These are phyloP conservation scores for Drosophila azteca DNA, from an alignment of 1,140 invertebrate species.

Conservation along the genomic window DNA sequence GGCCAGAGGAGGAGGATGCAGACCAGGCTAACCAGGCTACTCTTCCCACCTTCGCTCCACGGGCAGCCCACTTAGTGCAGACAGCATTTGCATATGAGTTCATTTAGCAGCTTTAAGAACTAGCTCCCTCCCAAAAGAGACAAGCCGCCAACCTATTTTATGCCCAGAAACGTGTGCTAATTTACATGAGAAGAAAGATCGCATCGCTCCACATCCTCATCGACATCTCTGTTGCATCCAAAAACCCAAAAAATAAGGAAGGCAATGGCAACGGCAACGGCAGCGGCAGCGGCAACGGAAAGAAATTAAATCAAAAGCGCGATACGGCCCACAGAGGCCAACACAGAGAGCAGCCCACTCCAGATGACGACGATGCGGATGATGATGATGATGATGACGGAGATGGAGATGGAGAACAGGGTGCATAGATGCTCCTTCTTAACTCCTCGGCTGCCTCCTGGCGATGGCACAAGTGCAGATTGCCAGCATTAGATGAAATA, in stretches of 20 bases:
- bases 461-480: constrained; percentile 82
- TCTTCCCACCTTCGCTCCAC: constrained; percentile 42
- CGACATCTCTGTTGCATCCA: constrained; percentile 71
- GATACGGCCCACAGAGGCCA: constrained; percentile 60
- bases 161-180: constrained; percentile 78
- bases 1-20: background rate
- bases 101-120: constrained; percentile 78
- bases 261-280: constrained; percentile 22
- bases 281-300: constrained; percentile 25
- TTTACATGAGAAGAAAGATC: constrained; percentile 75
- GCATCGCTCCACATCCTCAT: constrained; percentile 63
- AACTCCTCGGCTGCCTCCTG: constrained; percentile 22
- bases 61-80: constrained; percentile 69
- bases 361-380: constrained; percentile 64
- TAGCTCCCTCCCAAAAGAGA: constrained; percentile 39
- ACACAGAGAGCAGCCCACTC: constrained; percentile 47
- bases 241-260: constrained; percentile 40
- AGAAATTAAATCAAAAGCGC: constrained; percentile 78
- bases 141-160: constrained; percentile 48
- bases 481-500: constrained; percentile 83
- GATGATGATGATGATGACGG: constrained; percentile 55
- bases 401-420: constrained; percentile 33
- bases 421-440: constrained; percentile 25
- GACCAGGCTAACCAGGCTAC: background rate
- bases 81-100: constrained; percentile 78